Percentiles rank a stretch among this genome's conserved stretches.
phyloP scores from a whole-genome alignment of 2,888 invertebrate species.

The Boloria euphrosyne region DNA sequence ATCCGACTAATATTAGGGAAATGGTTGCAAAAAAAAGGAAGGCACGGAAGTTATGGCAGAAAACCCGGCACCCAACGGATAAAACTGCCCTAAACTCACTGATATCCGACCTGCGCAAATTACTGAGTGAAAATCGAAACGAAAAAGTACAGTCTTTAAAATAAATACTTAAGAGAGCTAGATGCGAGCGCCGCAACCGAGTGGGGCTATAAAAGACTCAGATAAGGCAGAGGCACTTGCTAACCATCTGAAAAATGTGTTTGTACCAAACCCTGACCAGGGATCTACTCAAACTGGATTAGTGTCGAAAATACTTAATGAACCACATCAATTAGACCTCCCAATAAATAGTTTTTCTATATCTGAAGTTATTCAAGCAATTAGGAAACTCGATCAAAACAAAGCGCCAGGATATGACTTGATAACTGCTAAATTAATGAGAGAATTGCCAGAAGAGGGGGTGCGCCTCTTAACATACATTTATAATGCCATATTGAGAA shows the following conservation, averaged over 20 bases:
- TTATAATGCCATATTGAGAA: conserved; percentile 21
- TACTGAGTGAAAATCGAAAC: background rate
- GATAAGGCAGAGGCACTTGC: background rate
- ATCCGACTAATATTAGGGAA: background rate
- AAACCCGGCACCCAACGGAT: background rate
- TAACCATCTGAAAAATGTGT: background rate
- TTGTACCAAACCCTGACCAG: no score
- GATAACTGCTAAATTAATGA: conserved; percentile 16
- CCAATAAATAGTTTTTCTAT: conserved; percentile 8
- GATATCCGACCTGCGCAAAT: background rate
- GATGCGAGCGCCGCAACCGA: background rate
- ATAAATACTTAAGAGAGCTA: background rate
- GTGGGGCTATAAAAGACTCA: background rate
- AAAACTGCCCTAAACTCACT: background rate
- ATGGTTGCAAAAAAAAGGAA: background rate
- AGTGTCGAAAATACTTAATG: background rate
- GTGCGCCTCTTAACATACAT: background rate
- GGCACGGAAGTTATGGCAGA: background rate
- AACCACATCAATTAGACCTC: conserved; percentile 5
- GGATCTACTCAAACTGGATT: background rate
- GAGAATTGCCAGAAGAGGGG: conserved; percentile 14
- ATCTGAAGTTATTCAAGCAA: conserved; percentile 15
- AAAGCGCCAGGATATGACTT: conserved; percentile 31
- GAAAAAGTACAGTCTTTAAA: background rate
- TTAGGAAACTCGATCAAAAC: conserved; percentile 13